Percentiles rank a stretch among this genome's conserved stretches.
phyloP scores from a whole-genome alignment of 2,888 invertebrate genomes.

The Catocala fraxini region DNA sequence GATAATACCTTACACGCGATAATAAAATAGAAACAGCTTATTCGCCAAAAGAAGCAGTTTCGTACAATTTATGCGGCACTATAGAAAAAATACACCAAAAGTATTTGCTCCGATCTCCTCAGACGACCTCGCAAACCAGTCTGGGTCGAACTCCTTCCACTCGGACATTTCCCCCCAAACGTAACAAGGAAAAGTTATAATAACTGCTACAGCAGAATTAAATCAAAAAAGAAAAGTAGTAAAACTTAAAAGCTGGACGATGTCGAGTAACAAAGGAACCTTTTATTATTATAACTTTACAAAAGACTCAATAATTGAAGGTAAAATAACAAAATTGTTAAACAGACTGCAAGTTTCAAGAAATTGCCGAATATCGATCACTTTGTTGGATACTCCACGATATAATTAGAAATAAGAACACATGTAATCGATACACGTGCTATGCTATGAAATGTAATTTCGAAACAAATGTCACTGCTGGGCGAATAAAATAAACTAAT shows the following conservation, averaged over 20 bases:
- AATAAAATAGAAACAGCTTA: neutral
- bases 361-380: too few species aligned
- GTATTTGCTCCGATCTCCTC: constrained; percentile 68
- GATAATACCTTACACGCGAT: constrained; percentile 12
- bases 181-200: constrained; percentile 55
- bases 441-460: too few species aligned
- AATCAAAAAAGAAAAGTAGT: constrained; percentile 15
- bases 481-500: too few species aligned
- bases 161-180: constrained; percentile 57
- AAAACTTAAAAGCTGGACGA: constrained; percentile 14
- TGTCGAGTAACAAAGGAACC: neutral
- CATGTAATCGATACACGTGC: too few species aligned
- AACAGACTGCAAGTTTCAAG: too few species aligned
- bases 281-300: neutral
- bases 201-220: constrained; percentile 20
- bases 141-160: constrained; percentile 66
- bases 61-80: constrained; percentile 5
- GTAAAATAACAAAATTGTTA: too few species aligned
- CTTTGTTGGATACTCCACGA: too few species aligned
- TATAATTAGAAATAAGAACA: too few species aligned
- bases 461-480: too few species aligned
- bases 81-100: constrained; percentile 52
- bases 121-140: constrained; percentile 71
- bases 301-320: neutral
- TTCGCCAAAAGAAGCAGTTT: constrained; percentile 3